These are phyloP conservation scores for Coendou prehensilis DNA, from an alignment of 2,797 vertebrate genomes.

Conservation along the genomic window DNA sequence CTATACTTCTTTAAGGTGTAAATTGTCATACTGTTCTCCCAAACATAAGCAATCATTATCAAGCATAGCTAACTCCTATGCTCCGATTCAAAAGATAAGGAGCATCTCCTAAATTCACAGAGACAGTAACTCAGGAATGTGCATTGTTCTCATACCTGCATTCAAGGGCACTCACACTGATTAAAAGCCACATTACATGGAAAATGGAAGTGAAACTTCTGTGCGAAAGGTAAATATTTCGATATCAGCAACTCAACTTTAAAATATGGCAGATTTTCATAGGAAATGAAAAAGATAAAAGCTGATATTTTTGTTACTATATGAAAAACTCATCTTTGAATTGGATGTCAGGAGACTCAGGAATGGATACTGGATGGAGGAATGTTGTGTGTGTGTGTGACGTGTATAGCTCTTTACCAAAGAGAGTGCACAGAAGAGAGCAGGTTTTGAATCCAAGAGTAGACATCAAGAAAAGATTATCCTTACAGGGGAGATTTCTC, in stretches of 20 bases:
- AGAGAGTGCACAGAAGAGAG: neutral
- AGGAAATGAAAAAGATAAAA: neutral
- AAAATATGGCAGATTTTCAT: neutral
- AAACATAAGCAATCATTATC: neutral
- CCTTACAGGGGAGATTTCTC: neutral
- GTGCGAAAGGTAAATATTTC: neutral
- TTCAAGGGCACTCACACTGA: neutral
- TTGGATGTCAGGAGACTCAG: neutral
- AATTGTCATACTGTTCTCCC: neutral
- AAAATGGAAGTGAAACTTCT: neutral
- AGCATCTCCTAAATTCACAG: neutral
- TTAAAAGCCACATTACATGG: neutral
- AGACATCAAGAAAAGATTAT: neutral
- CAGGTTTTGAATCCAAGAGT: too few relatives aligned
- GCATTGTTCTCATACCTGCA: neutral
- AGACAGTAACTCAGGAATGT: neutral
- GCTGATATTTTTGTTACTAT: neutral
- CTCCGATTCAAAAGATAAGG: neutral
- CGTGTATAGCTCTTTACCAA: neutral
- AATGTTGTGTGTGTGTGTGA: neutral
- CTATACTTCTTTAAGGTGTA: neutral
- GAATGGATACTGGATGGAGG: neutral
- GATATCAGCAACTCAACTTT: neutral
- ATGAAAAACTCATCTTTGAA: neutral
- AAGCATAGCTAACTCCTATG: neutral